Evolutionary conservation across 2,888 invertebrate genomes (phyloP).

Genomic region (Thumatha senex): DNA sequence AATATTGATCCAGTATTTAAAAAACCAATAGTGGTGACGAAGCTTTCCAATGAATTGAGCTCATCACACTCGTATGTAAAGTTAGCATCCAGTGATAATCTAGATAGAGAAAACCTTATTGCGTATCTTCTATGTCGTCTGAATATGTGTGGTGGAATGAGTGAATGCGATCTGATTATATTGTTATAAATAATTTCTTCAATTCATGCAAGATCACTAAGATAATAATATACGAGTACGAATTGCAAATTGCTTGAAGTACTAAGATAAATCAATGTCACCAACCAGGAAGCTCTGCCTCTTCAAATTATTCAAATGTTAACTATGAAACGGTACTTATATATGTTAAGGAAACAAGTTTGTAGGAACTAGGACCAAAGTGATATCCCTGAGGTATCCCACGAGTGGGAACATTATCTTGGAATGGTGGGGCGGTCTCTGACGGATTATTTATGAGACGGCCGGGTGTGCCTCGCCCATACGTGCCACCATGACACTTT

Average conservation of each 20-base stretch:
- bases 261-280: conserved; percentile 25
- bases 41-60: no score
- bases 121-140: no score
- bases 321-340: conserved; percentile 44
- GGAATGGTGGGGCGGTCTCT: conserved; percentile 59
- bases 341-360: conserved; percentile 37
- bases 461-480: conserved; percentile 63
- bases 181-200: not conserved
- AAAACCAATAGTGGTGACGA: no score
- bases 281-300: conserved; percentile 35
- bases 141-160: no score
- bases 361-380: conserved; percentile 32
- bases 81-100: no score
- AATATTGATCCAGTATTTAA: no score
- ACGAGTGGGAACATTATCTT: conserved; percentile 54
- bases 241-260: conserved; percentile 4
- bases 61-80: no score
- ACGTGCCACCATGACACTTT: conserved; percentile 66
- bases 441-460: conserved; percentile 63
- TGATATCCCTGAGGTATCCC: conserved; percentile 47
- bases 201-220: not conserved
- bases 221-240: not conserved
- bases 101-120: no score
- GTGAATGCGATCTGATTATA: no score
- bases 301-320: conserved; percentile 50